These are phyloP conservation scores for Pyrgilauda ruficollis DNA, from an alignment of 2,113 vertebrate genomes.

Conservation along the genomic window DNA sequence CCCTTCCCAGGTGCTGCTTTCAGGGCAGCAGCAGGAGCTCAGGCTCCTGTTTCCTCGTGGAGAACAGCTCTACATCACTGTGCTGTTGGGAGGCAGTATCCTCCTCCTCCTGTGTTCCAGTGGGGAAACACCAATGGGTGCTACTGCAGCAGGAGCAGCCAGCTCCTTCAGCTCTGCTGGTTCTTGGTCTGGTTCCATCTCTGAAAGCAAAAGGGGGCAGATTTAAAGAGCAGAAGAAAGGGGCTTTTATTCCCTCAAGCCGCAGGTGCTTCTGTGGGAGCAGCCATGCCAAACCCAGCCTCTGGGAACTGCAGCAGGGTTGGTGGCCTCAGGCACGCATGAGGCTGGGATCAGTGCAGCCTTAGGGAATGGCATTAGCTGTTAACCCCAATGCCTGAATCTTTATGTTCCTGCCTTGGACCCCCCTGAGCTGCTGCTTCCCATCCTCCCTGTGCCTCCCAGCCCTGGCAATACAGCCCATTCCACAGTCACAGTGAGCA, in stretches of 20 bases:
- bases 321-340: fast-evolving
- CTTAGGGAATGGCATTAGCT: not conserved
- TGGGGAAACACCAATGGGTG: not conserved
- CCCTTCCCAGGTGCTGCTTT: not conserved
- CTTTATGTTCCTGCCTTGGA: not conserved
- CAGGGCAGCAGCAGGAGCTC: not conserved
- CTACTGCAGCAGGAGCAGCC: not conserved
- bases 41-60: not conserved
- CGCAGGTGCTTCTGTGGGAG: not conserved
- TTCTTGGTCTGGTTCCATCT: not conserved
- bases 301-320: fast-evolving
- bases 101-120: not conserved
- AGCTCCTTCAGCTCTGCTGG: not conserved
- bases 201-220: not conserved
- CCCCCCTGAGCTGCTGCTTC: not conserved
- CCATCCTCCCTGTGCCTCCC: not conserved
- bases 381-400: not conserved
- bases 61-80: not conserved
- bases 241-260: not conserved
- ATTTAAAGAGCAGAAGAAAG: not conserved
- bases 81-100: not conserved
- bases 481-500: fast-evolving
- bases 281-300: not conserved
- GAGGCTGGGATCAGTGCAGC: not conserved
- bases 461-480: fast-evolving